Conservation (phyloP, 2,113 vertebrate species). For the Picathartes gymnocephalus region DNA sequence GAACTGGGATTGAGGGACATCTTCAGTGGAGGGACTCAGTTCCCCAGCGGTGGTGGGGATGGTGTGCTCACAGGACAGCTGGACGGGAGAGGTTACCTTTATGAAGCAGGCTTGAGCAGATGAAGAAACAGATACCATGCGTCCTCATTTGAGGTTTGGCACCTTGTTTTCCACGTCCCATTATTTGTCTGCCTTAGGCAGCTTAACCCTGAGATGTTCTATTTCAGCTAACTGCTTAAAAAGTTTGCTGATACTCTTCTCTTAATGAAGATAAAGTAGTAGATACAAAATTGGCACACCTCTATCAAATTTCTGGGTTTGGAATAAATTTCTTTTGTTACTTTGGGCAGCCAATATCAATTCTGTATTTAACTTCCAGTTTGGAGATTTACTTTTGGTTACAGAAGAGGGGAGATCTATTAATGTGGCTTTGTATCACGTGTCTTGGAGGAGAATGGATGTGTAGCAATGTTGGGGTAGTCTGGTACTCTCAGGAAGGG, state of each 20-base stretch:
- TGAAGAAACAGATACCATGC: not conserved
- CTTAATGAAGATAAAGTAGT: not conserved
- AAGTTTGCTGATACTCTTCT: not conserved
- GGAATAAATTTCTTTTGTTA: not conserved
- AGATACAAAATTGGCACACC: not conserved
- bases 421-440: not conserved
- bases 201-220: not conserved
- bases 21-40: not conserved
- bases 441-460: not conserved
- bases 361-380: not conserved
- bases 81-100: not conserved
- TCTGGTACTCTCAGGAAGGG: not conserved
- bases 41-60: accelerated
- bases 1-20: not conserved
- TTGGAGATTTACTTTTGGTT: not conserved
- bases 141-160: not conserved
- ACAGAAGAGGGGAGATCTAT: not conserved
- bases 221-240: not conserved
- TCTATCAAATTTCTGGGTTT: not conserved
- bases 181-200: not conserved
- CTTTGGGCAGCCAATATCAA: not conserved
- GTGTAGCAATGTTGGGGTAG: not conserved
- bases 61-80: not conserved
- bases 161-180: accelerated
- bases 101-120: not conserved